Evolutionary conservation across 1,140 invertebrate species (phyloP), one percentile per base, ranked within the genome.

Genomic region (Drosophila santomea): DNA sequence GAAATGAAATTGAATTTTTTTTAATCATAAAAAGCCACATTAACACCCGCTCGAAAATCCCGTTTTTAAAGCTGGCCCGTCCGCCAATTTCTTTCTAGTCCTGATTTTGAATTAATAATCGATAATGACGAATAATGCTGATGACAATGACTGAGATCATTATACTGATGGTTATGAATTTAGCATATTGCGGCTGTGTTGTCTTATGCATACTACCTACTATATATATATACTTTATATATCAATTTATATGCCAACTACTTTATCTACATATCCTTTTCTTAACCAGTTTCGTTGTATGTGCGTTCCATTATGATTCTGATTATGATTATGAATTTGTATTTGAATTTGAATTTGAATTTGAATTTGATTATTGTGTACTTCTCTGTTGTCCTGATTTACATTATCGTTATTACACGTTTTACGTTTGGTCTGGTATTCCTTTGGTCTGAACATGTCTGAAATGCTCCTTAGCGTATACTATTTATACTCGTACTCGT

Each of bases 101-200:
- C 80, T 88, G 71, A 82, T 75, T 78, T 78, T 47, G 67, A 61
- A 67, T 83, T 82, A 54, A 81, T 56, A 61, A 61, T 64, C 72
- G 23, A 72, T 82, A 51, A 76, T 74, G 35, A 61, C 62, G 14
- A 20, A 56, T 77, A 17, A 66, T 76, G 47, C 50, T 63, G 45
- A 59, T 74, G 61, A 61, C 56, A 54, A 61, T 79, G 60, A 78
- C 78, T 68, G 75, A 63, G 78, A 81, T 81, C 66, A 71, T 62
- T 68, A 47, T 63, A 60, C 69, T 59, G 64, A 76, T 80, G 78
- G 59, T 80, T 80, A 80, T 80, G 78, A 86, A 63, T 82, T 86
- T 86, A 88, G 83, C 83, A 86, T 86, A 88, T 88, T 88, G 84
- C 79, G 84, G 83, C 84, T 88, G 83, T 88, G 83, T 88, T 88